Conservation (phyloP, 2,888 invertebrate genomes). For the Phania funesta region DNA sequence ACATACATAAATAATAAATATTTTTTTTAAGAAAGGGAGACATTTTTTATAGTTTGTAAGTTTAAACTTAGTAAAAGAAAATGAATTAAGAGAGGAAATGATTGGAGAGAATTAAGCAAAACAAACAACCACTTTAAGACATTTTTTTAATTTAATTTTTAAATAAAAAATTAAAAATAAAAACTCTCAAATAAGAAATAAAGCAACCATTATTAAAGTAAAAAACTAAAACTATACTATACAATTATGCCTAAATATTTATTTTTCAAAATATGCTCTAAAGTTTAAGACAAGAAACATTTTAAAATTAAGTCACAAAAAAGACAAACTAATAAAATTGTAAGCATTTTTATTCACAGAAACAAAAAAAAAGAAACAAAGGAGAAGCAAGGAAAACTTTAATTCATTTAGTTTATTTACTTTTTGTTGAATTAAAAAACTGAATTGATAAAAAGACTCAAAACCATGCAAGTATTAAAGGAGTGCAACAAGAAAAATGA, state of each 20-base stretch:
- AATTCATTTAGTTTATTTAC: conserved; percentile 49
- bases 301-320: conserved; percentile 54
- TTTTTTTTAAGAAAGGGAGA: conserved; percentile 55
- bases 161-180: conserved; percentile 33
- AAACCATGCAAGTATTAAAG: conserved; percentile 80
- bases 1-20: conserved; percentile 8
- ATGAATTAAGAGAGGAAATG: conserved; percentile 23
- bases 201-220: conserved; percentile 54
- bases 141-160: conserved; percentile 58
- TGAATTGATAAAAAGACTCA: conserved; percentile 78
- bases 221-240: conserved; percentile 63
- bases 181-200: conserved; percentile 22
- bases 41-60: conserved; percentile 64
- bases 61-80: conserved; percentile 52
- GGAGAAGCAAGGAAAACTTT: conserved; percentile 48
- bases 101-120: conserved; percentile 46
- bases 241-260: conserved; percentile 68
- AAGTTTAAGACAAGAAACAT: conserved; percentile 46
- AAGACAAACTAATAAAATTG: conserved; percentile 63
- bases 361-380: conserved; percentile 43
- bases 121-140: conserved; percentile 62
- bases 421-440: conserved; percentile 63
- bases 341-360: conserved; percentile 68
- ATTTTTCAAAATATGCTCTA: conserved; percentile 67
- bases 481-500: conserved; percentile 49